phyloP scores from a whole-genome alignment of 2,113 vertebrate species.

The Chaetodon trifascialis region DNA sequence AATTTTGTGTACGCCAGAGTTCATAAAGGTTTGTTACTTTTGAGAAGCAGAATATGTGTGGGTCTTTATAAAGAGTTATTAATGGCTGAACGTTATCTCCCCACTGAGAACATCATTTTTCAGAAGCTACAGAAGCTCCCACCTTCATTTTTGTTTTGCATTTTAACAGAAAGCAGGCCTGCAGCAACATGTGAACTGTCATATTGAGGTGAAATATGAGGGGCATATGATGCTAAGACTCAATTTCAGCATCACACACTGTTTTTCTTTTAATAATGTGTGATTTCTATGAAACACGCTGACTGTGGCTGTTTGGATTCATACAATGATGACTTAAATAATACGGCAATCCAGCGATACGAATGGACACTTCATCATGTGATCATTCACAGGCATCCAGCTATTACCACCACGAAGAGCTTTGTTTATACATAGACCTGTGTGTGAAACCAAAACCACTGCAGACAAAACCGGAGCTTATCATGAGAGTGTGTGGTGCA shows the following conservation, averaged over 20 bases:
- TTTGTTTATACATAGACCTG: too few relatives aligned
- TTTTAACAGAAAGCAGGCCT: background rate
- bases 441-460: too few relatives aligned
- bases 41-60: background rate
- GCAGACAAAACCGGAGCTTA: too few relatives aligned
- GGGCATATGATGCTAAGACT: background rate
- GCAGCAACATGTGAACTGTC: background rate
- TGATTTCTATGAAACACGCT: background rate
- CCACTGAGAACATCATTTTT: background rate
- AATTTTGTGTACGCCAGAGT: background rate
- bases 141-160: background rate
- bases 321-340: background rate
- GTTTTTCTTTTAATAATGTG: background rate
- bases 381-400: too few relatives aligned
- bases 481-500: too few relatives aligned
- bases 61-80: background rate
- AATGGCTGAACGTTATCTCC: background rate
- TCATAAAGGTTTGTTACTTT: background rate
- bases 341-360: background rate
- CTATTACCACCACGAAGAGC: too few relatives aligned
- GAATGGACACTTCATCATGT: background rate
- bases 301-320: background rate
- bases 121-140: background rate
- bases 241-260: too few relatives aligned
- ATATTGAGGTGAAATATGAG: too few relatives aligned